Evolutionary conservation across 2,113 vertebrate genomes (phyloP).

Genomic region (Podocnemis expansa): DNA sequence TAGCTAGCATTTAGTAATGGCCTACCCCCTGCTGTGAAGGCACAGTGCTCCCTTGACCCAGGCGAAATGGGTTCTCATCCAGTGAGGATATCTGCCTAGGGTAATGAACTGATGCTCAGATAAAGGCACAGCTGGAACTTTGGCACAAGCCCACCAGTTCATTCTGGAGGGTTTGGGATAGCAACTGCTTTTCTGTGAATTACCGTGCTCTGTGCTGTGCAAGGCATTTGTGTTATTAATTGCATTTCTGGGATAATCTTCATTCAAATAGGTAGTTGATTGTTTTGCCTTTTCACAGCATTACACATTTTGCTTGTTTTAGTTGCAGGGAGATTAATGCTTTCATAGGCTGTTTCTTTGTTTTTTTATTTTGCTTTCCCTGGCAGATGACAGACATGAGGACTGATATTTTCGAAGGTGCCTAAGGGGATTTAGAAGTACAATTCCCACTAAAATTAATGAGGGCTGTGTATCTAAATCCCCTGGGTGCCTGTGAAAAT

Average conservation of each 20-base stretch:
- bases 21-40: background rate
- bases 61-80: slow-evolving; percentile 29
- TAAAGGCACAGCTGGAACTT: slow-evolving; percentile 3
- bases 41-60: slow-evolving; percentile 25
- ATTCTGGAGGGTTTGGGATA: background rate
- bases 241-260: background rate
- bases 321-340: background rate
- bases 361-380: background rate
- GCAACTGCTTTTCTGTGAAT: background rate
- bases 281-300: background rate
- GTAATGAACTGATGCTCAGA: slow-evolving; percentile 30
- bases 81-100: slow-evolving; percentile 40
- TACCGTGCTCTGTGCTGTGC: background rate
- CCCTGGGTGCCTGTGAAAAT: background rate
- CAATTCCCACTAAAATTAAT: background rate
- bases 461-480: background rate
- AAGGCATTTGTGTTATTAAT: background rate
- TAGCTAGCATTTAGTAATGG: background rate
- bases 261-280: background rate
- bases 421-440: background rate
- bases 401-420: background rate
- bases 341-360: background rate
- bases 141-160: slow-evolving; percentile 4
- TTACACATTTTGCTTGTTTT: background rate
- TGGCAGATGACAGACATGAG: background rate